These are phyloP conservation scores for Sarcophilus harrisii DNA, from an alignment of 2,797 vertebrate genomes.

Conservation along the genomic window DNA sequence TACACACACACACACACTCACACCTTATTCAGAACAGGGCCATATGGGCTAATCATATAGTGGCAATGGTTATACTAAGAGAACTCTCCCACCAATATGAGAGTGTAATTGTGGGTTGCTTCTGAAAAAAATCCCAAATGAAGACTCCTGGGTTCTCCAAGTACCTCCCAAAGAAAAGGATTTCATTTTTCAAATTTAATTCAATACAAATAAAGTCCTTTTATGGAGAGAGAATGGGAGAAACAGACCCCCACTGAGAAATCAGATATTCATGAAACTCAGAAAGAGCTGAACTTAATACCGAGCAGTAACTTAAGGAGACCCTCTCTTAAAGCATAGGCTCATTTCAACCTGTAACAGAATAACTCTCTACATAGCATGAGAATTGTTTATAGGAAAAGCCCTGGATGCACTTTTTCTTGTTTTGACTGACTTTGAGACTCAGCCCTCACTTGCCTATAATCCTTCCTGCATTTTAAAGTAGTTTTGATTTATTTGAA, in stretches of 20 bases:
- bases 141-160: background rate
- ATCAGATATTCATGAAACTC: conserved; percentile 8
- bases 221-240: background rate
- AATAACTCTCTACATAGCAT: conserved; percentile 6
- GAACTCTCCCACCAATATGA: background rate
- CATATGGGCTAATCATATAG: background rate
- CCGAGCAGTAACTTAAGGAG: background rate
- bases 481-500: background rate
- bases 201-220: background rate
- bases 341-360: background rate
- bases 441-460: background rate
- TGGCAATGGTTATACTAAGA: background rate
- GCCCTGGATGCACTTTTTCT: background rate
- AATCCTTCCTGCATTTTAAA: conserved; percentile 6
- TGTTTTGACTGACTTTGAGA: background rate
- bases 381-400: background rate
- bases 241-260: conserved; percentile 7
- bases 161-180: background rate
- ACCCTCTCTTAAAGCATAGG: background rate
- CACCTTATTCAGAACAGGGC: background rate
- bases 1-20: background rate
- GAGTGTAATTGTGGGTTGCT: background rate
- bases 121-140: background rate
- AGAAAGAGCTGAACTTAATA: background rate
- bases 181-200: conserved; percentile 40